Evolutionary conservation across 2,888 invertebrate species (phyloP), one percentile per base, ranked within the genome.

Genomic region (Melipona bicolor): DNA sequence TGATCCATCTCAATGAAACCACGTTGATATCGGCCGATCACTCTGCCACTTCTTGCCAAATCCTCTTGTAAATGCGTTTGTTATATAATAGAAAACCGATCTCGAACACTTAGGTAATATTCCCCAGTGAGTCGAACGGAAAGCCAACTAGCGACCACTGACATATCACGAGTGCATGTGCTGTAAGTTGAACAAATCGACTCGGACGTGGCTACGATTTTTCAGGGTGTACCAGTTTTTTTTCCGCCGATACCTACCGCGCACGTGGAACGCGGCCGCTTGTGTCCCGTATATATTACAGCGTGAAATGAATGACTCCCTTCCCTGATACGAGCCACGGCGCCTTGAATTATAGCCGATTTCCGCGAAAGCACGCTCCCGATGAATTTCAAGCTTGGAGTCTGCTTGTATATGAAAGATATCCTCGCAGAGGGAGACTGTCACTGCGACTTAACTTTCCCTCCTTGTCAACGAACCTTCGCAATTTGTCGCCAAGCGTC

Each of bases 201-300:
- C 73, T 69, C 21, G 56, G 65, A 52, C 73, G 59, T 15, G 54
- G 56, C 56, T 50, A 49, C 73, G 36, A 77, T 79, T 85, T 86
- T 85, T 85, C 84, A 74, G 71, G 52, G 54, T 49, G 69, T 67
- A 76, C 84, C 65, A 77, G 83, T 79, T 83, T 79, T 79, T 79
- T 79, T 74, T 73, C 61, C 17, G 2, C 2, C n/a, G 54, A 62
- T 78, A 77, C 78, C 77, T 79, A 84, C 76, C 75, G 75, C 82
- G 68, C 61, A 64, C 72, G 27, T n/a, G 70, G 81, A 70, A 77
- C 67, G 71, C 64, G 70, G 65, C 54, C 43, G 65, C 72, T 77
- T 73, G 69, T 81, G 74, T 72, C 54, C 54, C 73, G 79, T 80
- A 87, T 85, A 81, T 70, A 83, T 88, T 80, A 75, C 77, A 65